Percentiles rank a stretch among this genome's conserved stretches.
Conservation (phyloP, 2,888 invertebrate genomes). For the Stenotaenia linearis region DNA sequence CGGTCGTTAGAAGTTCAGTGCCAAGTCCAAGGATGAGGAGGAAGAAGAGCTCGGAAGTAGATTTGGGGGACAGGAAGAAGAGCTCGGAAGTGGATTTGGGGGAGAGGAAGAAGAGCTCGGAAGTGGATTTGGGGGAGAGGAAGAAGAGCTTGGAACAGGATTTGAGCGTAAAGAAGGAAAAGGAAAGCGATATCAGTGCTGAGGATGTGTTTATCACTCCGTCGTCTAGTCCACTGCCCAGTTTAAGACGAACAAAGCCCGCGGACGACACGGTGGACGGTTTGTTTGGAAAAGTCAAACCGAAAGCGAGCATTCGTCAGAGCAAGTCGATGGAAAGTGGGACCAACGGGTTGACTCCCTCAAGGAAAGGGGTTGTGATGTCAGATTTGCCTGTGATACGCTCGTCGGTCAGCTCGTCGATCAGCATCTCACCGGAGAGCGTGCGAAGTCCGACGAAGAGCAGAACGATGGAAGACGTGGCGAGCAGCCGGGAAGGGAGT, state of each 20-base stretch:
- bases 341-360: neutral
- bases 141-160: neutral
- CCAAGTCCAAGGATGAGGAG: neutral
- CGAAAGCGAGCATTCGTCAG: neutral
- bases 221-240: neutral
- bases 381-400: constrained; percentile 4
- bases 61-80: too few relatives aligned
- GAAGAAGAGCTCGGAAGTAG: neutral
- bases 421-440: neutral
- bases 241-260: neutral
- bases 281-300: neutral
- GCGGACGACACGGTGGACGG: neutral
- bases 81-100: neutral
- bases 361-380: neutral
- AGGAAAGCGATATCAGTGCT: neutral
- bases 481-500: neutral
- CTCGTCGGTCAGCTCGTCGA: neutral
- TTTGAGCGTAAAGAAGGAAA: too few relatives aligned
- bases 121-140: too few relatives aligned
- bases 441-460: neutral
- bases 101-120: neutral
- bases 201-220: constrained; percentile 12
- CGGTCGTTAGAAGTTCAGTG: neutral
- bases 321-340: neutral
- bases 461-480: neutral